phyloP scores from a whole-genome alignment of 1,140 invertebrate genomes.

The Hylaeus volcanicus region DNA sequence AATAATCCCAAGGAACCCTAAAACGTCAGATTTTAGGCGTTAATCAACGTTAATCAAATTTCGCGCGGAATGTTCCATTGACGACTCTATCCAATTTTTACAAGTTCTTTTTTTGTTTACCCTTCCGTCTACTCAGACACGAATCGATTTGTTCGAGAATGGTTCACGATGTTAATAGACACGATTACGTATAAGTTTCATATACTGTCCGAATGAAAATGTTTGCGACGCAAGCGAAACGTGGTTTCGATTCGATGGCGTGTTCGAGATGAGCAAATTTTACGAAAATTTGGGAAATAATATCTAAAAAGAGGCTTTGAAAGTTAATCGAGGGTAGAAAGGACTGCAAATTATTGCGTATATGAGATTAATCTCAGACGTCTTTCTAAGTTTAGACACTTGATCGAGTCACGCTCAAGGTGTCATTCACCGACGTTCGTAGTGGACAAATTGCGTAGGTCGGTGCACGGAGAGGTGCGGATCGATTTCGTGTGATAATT shows the following conservation, averaged over 20 bases:
- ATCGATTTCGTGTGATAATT: background rate
- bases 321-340: background rate
- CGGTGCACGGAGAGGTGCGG: background rate
- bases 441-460: background rate
- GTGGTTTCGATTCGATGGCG: background rate
- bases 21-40: too few species aligned
- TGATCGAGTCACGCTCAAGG: background rate
- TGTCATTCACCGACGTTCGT: background rate
- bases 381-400: background rate
- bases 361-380: background rate
- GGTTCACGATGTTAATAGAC: background rate
- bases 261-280: background rate
- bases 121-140: background rate
- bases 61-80: slow-evolving; percentile 9
- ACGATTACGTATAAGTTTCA: background rate
- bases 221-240: too few species aligned
- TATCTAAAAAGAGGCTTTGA: background rate
- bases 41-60: background rate
- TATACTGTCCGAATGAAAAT: background rate
- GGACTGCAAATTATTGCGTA: background rate
- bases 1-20: background rate
- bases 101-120: background rate
- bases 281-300: background rate
- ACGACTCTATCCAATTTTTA: background rate
- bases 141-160: slow-evolving; percentile 4